Conservation (phyloP, 2,113 vertebrate genomes). For the Mus spicilegus region DNA sequence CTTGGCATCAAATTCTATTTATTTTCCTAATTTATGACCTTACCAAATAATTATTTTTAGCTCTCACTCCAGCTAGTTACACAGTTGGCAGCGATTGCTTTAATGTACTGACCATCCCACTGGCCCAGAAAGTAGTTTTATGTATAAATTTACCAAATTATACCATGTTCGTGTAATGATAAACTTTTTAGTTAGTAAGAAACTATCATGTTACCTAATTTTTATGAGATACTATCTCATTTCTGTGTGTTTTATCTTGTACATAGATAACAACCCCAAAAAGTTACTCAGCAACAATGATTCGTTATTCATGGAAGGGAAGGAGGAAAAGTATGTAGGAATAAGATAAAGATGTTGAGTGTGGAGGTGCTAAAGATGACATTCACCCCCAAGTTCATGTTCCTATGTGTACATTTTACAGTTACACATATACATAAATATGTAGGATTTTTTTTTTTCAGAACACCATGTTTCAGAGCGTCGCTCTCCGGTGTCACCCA, state of each 20-base stretch:
- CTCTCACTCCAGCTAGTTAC: not conserved
- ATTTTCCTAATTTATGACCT: slow-evolving; percentile 12
- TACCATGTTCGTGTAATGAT: not conserved
- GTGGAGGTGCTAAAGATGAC: not conserved
- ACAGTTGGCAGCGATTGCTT: too few species aligned
- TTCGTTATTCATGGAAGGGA: not conserved
- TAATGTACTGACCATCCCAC: not conserved
- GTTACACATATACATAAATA: not conserved
- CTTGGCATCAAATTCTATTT: slow-evolving; percentile 42
- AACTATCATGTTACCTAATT: not conserved
- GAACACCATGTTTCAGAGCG: not conserved
- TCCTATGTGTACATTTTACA: not conserved
- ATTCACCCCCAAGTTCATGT: not conserved
- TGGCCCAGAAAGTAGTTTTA: not conserved
- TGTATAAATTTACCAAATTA: slow-evolving; percentile 26
- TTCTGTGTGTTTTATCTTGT: not conserved
- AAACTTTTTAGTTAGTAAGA: not conserved
- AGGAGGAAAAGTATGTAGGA: too few species aligned
- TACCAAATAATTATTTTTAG: not conserved
- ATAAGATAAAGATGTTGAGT: not conserved
- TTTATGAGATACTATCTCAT: not conserved
- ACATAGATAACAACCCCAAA: not conserved
- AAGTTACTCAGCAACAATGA: not conserved
- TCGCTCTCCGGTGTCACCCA: not conserved
- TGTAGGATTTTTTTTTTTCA: not conserved